phyloP scores from a whole-genome alignment of 2,113 vertebrate species.

The Ondatra zibethicus region DNA sequence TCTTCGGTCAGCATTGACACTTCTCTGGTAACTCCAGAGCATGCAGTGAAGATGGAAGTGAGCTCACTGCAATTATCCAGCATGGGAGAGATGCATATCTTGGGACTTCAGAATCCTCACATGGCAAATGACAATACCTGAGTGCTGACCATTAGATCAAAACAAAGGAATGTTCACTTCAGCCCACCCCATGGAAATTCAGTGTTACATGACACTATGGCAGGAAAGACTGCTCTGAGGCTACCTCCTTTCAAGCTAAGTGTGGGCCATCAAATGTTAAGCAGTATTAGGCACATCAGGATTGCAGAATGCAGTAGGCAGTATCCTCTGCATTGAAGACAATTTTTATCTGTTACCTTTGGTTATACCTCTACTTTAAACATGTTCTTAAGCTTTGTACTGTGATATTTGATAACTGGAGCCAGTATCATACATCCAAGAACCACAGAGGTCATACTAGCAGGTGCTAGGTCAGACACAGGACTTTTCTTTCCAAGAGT shows the following conservation, averaged over 20 bases:
- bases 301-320: not conserved
- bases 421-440: not conserved
- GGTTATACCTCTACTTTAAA: not conserved
- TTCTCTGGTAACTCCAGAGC: not conserved
- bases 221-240: accelerated
- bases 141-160: not conserved
- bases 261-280: not conserved
- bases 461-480: not conserved
- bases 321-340: not conserved
- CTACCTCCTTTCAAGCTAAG: not conserved
- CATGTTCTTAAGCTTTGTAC: not conserved
- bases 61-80: not conserved
- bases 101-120: not conserved
- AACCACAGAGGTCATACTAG: not conserved
- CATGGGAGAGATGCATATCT: not conserved
- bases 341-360: not conserved
- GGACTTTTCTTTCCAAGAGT: not conserved
- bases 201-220: not conserved
- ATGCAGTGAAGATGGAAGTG: not conserved
- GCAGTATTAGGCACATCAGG: not conserved
- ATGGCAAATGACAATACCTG: not conserved
- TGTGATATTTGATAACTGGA: not conserved
- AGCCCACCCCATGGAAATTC: not conserved
- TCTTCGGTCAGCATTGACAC: not conserved
- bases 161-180: not conserved